Conservation (phyloP, 2,888 invertebrate species). For the Drosophila prolongata region DNA sequence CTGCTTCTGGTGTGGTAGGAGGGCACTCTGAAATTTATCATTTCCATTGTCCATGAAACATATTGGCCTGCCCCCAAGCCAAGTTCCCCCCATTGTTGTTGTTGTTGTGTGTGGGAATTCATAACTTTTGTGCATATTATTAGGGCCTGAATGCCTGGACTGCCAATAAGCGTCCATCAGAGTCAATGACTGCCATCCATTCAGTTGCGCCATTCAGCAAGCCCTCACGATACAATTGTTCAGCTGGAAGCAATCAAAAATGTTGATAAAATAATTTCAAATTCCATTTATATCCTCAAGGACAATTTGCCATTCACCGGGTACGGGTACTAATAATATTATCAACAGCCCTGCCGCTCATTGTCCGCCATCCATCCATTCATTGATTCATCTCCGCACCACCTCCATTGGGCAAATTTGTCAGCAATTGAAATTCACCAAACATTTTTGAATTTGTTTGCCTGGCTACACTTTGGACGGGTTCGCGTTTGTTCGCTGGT, state of each 20-base stretch:
- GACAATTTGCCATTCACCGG: slow-evolving; percentile 79
- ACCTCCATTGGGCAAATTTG: slow-evolving; percentile 61
- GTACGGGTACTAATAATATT: slow-evolving; percentile 76
- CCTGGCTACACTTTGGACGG: slow-evolving; percentile 49
- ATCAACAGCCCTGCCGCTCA: slow-evolving; percentile 59
- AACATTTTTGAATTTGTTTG: slow-evolving; percentile 81
- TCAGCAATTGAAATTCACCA: slow-evolving; percentile 81
- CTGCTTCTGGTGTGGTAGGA: background rate
- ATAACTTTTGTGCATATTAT: slow-evolving; percentile 78
- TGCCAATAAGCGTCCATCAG: slow-evolving; percentile 62
- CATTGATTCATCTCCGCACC: slow-evolving; percentile 51
- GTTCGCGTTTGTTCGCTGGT: slow-evolving; percentile 36
- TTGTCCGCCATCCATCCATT: slow-evolving; percentile 35
- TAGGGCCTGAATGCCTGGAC: slow-evolving; percentile 42
- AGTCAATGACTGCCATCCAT: slow-evolving; percentile 44
- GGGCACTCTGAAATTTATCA: slow-evolving; percentile 60
- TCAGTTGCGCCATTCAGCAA: background rate
- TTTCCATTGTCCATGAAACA: slow-evolving; percentile 56
- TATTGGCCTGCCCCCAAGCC: slow-evolving; percentile 48
- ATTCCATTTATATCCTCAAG: slow-evolving; percentile 81
- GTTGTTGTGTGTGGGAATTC: slow-evolving; percentile 58
- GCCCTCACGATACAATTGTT: slow-evolving; percentile 65
- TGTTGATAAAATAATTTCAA: slow-evolving; percentile 81
- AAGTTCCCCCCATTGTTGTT: background rate
- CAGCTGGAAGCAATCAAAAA: slow-evolving; percentile 80